These are phyloP conservation scores for Oscheius sp. DNA, from an alignment of 1,140 invertebrate genomes.

Conservation along the genomic window DNA sequence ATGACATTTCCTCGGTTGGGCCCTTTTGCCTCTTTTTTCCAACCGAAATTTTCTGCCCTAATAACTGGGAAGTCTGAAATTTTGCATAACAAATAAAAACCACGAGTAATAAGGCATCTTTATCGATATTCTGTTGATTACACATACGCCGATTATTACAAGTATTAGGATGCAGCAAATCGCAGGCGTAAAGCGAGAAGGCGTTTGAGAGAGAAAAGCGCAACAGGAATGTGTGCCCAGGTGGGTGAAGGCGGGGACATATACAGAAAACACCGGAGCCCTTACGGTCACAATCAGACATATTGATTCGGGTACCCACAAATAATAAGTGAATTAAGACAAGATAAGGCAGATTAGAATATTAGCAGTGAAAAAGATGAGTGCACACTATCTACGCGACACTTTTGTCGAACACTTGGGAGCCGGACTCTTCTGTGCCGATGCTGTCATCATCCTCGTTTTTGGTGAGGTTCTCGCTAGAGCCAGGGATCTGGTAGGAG, in stretches of 20 bases:
- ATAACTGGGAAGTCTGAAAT: too few species aligned
- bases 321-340: slow-evolving; percentile 7
- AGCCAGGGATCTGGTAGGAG: slow-evolving; percentile 6
- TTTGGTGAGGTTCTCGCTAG: slow-evolving; percentile 3
- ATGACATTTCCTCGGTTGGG: too few species aligned
- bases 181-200: neutral
- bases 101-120: slow-evolving; percentile 9
- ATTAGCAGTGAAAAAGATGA: neutral
- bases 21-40: too few species aligned
- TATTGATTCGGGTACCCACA: neutral
- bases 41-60: too few species aligned
- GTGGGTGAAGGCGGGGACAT: neutral
- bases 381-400: neutral
- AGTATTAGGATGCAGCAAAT: neutral
- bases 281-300: slow-evolving; percentile 4
- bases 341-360: slow-evolving; percentile 8
- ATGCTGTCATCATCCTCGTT: slow-evolving; percentile 13
- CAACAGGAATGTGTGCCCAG: neutral
- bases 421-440: slow-evolving; percentile 7
- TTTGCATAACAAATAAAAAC: too few species aligned
- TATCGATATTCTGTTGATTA: neutral
- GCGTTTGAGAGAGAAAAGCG: neutral
- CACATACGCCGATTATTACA: neutral
- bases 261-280: slow-evolving; percentile 8
- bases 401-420: neutral